phyloP scores from a whole-genome alignment of 2,888 invertebrate species.

The Acronicta leporina region DNA sequence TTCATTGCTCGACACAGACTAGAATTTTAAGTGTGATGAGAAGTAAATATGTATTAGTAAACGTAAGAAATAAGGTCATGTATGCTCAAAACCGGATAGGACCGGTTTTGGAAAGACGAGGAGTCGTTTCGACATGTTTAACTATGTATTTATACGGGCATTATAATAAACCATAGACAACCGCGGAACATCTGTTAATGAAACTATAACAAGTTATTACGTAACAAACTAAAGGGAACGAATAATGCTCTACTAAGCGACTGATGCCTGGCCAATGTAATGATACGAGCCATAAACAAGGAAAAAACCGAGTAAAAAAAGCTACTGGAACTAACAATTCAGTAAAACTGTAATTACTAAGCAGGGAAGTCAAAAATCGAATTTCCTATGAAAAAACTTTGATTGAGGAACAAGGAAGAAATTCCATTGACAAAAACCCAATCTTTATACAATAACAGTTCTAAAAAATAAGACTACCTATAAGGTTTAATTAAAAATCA shows the following conservation, averaged over 20 bases:
- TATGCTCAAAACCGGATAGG: conserved; percentile 63
- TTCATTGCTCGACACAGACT: conserved; percentile 17
- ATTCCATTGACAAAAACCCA: background rate
- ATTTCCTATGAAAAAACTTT: conserved; percentile 23
- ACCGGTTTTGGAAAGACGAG: conserved; percentile 68
- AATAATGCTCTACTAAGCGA: conserved; percentile 16
- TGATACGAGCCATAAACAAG: conserved; percentile 20
- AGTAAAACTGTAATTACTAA: conserved; percentile 16
- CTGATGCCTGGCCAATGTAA: conserved; percentile 22
- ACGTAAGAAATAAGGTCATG: conserved; percentile 70
- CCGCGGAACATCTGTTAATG: conserved; percentile 40
- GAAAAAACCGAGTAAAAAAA: background rate
- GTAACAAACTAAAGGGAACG: conserved; percentile 35
- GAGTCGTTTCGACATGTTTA: conserved; percentile 55
- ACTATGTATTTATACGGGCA: conserved; percentile 34
- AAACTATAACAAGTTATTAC: conserved; percentile 48
- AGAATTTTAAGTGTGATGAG: conserved; percentile 48
- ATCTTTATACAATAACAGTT: background rate
- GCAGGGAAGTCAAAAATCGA: conserved; percentile 3
- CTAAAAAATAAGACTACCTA: background rate
- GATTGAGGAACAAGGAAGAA: conserved; percentile 35
- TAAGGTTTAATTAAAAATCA: too few relatives aligned
- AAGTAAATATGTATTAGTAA: conserved; percentile 66
- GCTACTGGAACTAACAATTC: background rate
- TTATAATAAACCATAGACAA: conserved; percentile 42